Evolutionary conservation across 2,797 vertebrate species (phyloP), one percentile per base, ranked within the genome.

Genomic region (Ceryle rudis): DNA sequence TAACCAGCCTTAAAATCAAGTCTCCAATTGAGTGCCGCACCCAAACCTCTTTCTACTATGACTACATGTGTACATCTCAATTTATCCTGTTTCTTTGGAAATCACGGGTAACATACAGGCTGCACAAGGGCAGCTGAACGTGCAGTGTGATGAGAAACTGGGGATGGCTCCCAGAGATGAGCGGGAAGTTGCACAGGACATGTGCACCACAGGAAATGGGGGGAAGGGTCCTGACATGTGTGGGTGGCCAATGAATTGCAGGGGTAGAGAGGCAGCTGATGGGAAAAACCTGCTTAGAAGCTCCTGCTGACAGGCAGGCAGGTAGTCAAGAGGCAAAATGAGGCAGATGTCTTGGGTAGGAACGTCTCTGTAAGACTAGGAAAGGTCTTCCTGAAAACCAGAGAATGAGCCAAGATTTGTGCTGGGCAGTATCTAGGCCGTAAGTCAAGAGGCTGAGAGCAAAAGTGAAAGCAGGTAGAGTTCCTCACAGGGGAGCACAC

Each of bases 1-100:
- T 97, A 84, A 97, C 96, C 86, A 97, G 23, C 60, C 93, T 97
- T 77, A 77, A 97, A 83, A 96, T 98, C 96, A 97, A 97, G 94
- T 97, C 95, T 92, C 97, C 97, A 9, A 54, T 89, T 10, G 95
- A 97, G 8, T 97, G 97, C 80, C 94, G 2, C 69, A 78, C 61
- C 11, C 84, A 80, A 81, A 89, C 74, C 21, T 5, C 52, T 81
- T 90, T 54, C 86, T 55, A 88, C 90, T 64, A 87, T 16, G 74
- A 95, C 86, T 95, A 96, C 84, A 96, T 96, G 96, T 96, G 92
- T 95, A 96, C 78, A 65, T 95, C 71, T 89, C 0, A 1, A 81
- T 96, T 96, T 97, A 77, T 96, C 74, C 74, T 90, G 71, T 93
- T 92, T 91, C 92, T 95, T 93, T 96, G 96, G 81, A 94, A 81